A percentile compares a stretch with the other conserved stretches of the same genome.
phyloP scores from a whole-genome alignment of 2,113 vertebrate species.

The Misgurnus mizolepis region DNA sequence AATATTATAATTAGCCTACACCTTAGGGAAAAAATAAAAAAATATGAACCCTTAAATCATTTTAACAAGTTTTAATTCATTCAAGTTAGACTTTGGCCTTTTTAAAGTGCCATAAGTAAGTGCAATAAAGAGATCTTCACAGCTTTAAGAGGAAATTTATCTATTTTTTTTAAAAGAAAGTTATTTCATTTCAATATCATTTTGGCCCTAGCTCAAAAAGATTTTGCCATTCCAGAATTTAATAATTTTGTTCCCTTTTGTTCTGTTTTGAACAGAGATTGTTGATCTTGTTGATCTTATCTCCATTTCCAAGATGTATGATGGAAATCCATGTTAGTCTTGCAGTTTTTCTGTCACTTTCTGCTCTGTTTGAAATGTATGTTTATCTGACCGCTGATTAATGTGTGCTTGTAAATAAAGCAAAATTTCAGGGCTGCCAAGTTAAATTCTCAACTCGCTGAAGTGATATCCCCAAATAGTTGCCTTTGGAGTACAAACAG shows the following conservation, averaged over 20 bases:
- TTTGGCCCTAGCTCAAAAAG: not conserved
- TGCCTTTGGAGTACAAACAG: not conserved
- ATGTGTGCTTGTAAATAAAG: constrained; percentile 4
- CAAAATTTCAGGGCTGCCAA: constrained; percentile 13
- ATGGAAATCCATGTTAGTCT: constrained; percentile 46
- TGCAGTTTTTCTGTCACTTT: constrained; percentile 2
- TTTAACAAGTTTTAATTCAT: no score
- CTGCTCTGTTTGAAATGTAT: constrained; percentile 57
- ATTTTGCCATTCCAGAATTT: not conserved
- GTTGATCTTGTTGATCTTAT: constrained; percentile 5
- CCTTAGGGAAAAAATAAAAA: no score
- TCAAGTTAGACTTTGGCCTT: no score
- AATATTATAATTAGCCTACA: no score
- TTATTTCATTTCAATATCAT: not conserved
- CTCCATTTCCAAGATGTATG: not conserved
- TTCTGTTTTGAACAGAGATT: constrained; percentile 4
- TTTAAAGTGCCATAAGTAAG: not conserved
- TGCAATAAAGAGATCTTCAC: not conserved
- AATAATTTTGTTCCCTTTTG: not conserved
- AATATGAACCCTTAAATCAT: no score
- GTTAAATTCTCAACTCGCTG: constrained; percentile 18
- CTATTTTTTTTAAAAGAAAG: no score
- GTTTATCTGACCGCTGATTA: constrained; percentile 52
- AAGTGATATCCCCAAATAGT: constrained; percentile 28
- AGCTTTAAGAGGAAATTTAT: not conserved